Conservation (phyloP, 2,113 vertebrate genomes). For the Onychostoma macrolepis region DNA sequence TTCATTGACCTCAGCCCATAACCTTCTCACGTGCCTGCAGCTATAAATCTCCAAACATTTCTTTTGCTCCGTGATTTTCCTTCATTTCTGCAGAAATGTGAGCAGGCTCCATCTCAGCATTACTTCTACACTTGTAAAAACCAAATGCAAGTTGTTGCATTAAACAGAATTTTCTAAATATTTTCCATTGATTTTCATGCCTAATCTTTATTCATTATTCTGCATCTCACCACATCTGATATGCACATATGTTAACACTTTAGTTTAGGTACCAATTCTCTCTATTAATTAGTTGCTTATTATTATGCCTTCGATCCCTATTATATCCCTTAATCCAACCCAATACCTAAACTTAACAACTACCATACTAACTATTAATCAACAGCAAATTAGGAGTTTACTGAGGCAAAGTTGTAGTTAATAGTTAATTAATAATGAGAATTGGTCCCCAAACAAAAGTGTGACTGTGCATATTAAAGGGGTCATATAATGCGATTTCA, state of each 20-base stretch:
- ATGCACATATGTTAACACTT: background rate
- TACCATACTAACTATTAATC: background rate
- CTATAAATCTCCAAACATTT: constrained; percentile 17
- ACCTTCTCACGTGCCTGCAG: background rate
- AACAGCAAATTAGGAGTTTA: too few species aligned
- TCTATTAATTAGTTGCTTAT: background rate
- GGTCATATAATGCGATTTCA: too few species aligned
- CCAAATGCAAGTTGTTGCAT: background rate
- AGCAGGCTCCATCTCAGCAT: background rate
- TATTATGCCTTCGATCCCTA: too few species aligned
- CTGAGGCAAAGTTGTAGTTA: too few species aligned
- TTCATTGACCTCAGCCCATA: background rate
- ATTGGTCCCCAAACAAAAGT: too few species aligned
- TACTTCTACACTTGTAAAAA: background rate
- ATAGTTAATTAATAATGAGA: too few species aligned
- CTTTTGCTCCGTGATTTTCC: background rate
- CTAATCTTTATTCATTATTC: background rate
- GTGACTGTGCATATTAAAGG: too few species aligned
- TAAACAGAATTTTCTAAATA: background rate
- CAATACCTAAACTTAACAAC: background rate
- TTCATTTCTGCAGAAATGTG: background rate
- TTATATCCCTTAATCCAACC: background rate
- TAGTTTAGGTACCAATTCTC: background rate
- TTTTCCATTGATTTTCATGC: background rate
- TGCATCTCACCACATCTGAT: background rate